Evolutionary conservation across 2,113 vertebrate genomes (phyloP).

Genomic region (Poecilia latipinna): DNA sequence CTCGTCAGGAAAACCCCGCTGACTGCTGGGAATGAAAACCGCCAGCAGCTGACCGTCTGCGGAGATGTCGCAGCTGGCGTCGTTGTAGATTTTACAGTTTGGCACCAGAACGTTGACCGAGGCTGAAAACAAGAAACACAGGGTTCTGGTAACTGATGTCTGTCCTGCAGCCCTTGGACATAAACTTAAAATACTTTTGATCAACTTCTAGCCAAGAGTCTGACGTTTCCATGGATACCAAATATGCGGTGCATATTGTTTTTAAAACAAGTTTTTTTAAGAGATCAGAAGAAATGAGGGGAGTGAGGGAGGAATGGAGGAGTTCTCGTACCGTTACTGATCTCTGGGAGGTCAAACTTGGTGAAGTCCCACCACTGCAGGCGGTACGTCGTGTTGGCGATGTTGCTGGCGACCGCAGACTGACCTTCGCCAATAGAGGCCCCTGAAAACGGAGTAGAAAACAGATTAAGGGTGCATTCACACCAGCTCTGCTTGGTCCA

Average conservation of each 20-base stretch:
- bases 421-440: constrained; percentile 98
- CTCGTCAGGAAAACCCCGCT: constrained; percentile 96
- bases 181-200: too few relatives aligned
- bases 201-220: too few relatives aligned
- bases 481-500: too few relatives aligned
- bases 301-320: neutral
- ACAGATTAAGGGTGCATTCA: neutral
- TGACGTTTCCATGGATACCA: too few relatives aligned
- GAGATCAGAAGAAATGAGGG: too few relatives aligned
- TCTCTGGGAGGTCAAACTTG: constrained; percentile 97
- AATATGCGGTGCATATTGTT: too few relatives aligned
- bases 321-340: constrained; percentile 89
- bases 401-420: constrained; percentile 98
- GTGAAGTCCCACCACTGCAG: constrained; percentile 99
- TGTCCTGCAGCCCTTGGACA: too few relatives aligned
- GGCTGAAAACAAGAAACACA: constrained; percentile 73
- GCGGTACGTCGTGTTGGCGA: constrained; percentile 97
- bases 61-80: constrained; percentile 98
- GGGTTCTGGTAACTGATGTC: too few relatives aligned
- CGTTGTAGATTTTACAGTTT: constrained; percentile 99
- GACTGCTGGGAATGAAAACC: constrained; percentile 97
- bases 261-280: too few relatives aligned
- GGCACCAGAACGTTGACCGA: constrained; percentile 96
- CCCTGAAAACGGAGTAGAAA: constrained; percentile 72
- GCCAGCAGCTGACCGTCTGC: constrained; percentile 96